Conservation (phyloP, 2,113 vertebrate genomes). For the Antennarius striatus region DNA sequence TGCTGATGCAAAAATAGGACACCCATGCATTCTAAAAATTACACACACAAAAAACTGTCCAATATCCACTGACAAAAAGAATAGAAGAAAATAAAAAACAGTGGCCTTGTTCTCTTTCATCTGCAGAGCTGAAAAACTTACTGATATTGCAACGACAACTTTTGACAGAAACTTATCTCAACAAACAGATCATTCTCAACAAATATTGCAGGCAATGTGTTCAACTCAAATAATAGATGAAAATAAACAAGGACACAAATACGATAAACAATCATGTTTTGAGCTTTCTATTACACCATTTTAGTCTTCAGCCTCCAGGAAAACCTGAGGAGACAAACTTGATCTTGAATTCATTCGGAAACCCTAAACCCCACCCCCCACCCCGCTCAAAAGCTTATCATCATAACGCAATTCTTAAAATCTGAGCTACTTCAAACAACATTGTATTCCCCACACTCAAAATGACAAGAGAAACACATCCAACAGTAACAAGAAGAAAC, state of each 20-base stretch:
- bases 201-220: constrained; percentile 47
- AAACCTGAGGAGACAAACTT: constrained; percentile 37
- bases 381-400: constrained; percentile 8
- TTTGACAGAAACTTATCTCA: constrained; percentile 41
- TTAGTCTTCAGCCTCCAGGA: constrained; percentile 35
- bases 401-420: constrained; percentile 25
- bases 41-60: constrained; percentile 34
- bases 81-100: constrained; percentile 31
- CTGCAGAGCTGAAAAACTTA: constrained; percentile 24
- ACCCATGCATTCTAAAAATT: constrained; percentile 49
- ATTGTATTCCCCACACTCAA: constrained; percentile 39
- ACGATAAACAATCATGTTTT: constrained; percentile 37
- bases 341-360: neutral
- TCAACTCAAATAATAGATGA: constrained; percentile 43
- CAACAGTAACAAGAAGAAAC: constrained; percentile 61
- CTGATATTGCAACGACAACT: constrained; percentile 49
- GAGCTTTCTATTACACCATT: constrained; percentile 41
- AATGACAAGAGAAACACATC: constrained; percentile 60
- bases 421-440: constrained; percentile 52
- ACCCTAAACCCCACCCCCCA: constrained; percentile 1
- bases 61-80: constrained; percentile 31
- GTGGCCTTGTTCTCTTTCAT: constrained; percentile 23
- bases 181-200: constrained; percentile 47
- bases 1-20: constrained; percentile 53
- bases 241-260: constrained; percentile 44